Evolutionary conservation across 2,113 vertebrate species (phyloP).

Genomic region (Kryptolebias marmoratus): DNA sequence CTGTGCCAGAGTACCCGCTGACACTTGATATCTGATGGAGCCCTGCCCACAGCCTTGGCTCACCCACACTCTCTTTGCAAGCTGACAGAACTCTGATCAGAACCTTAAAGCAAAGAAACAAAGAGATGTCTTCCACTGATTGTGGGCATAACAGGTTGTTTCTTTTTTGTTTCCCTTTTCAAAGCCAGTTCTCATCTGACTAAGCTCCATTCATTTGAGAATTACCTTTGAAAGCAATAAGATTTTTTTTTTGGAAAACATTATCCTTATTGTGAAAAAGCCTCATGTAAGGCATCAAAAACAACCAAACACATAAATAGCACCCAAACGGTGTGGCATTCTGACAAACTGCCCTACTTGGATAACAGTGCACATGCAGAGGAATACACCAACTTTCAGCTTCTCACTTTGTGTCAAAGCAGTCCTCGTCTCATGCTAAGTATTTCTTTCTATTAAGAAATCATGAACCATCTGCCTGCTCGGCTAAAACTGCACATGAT

Average conservation of each 20-base stretch:
- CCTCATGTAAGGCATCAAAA: slow-evolving; percentile 14
- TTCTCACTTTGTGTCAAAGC: slow-evolving; percentile 43
- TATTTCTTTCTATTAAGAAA: slow-evolving; percentile 70
- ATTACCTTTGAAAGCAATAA: slow-evolving; percentile 42
- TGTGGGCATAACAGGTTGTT: slow-evolving; percentile 4
- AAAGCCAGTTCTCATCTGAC: slow-evolving; percentile 44
- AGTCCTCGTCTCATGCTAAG: slow-evolving; percentile 35
- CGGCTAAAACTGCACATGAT: slow-evolving; percentile 57
- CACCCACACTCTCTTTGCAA: slow-evolving; percentile 42
- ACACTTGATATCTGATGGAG: slow-evolving; percentile 49
- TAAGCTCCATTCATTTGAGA: slow-evolving; percentile 36
- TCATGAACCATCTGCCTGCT: slow-evolving; percentile 72
- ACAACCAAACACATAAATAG: slow-evolving; percentile 12
- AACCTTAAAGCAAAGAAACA: slow-evolving; percentile 52
- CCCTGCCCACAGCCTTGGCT: slow-evolving; percentile 47
- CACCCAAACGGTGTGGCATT: slow-evolving; percentile 5
- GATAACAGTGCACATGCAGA: slow-evolving; percentile 23
- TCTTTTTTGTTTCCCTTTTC: slow-evolving; percentile 21
- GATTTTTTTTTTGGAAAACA: slow-evolving; percentile 32
- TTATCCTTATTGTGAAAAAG: slow-evolving; percentile 31
- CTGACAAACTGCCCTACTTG: slow-evolving; percentile 51
- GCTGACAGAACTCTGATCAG: slow-evolving; percentile 43
- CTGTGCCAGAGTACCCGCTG: slow-evolving; percentile 30
- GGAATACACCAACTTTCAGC: slow-evolving; percentile 32
- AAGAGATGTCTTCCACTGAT: slow-evolving; percentile 50